These are phyloP conservation scores for Elegia similella DNA, from an alignment of 2,888 invertebrate genomes.

Conservation along the genomic window DNA sequence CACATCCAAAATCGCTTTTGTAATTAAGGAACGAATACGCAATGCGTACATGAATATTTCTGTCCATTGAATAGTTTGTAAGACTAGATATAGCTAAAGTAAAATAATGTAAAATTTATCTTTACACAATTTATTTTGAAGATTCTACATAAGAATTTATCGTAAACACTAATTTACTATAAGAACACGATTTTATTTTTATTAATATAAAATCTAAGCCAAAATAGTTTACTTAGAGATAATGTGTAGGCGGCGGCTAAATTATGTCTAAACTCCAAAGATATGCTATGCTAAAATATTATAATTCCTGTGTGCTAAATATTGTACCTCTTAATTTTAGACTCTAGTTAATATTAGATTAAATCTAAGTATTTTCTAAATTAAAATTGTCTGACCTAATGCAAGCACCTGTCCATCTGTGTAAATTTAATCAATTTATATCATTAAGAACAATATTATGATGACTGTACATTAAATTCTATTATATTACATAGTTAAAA, in stretches of 20 bases:
- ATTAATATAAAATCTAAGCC: slow-evolving; percentile 52
- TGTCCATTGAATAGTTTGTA: slow-evolving; percentile 33
- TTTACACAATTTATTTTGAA: slow-evolving; percentile 71
- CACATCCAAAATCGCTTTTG: slow-evolving; percentile 48
- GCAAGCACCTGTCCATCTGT: slow-evolving; percentile 46
- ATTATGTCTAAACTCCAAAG: slow-evolving; percentile 49
- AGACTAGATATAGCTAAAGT: slow-evolving; percentile 35
- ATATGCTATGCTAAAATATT: slow-evolving; percentile 44
- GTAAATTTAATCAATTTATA: slow-evolving; percentile 53
- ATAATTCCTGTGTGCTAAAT: slow-evolving; percentile 48
- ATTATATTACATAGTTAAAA: slow-evolving; percentile 64
- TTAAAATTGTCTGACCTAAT: slow-evolving; percentile 40
- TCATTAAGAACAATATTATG: slow-evolving; percentile 47
- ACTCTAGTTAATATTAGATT: slow-evolving; percentile 50
- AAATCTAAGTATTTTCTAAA: slow-evolving; percentile 44
- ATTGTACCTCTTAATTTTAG: slow-evolving; percentile 63
- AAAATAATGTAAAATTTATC: slow-evolving; percentile 60
- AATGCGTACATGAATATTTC: slow-evolving; percentile 23
- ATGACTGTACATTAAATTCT: slow-evolving; percentile 58
- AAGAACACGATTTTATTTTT: slow-evolving; percentile 37
- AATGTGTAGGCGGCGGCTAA: slow-evolving; percentile 46
- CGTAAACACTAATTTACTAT: slow-evolving; percentile 49
- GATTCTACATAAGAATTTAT: slow-evolving; percentile 64
- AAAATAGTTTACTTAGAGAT: slow-evolving; percentile 56
- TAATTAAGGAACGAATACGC: slow-evolving; percentile 37